A percentile compares a stretch with the other conserved stretches of the same genome.
Conservation (phyloP, 2,797 vertebrate species). For the Tapera naevia region DNA sequence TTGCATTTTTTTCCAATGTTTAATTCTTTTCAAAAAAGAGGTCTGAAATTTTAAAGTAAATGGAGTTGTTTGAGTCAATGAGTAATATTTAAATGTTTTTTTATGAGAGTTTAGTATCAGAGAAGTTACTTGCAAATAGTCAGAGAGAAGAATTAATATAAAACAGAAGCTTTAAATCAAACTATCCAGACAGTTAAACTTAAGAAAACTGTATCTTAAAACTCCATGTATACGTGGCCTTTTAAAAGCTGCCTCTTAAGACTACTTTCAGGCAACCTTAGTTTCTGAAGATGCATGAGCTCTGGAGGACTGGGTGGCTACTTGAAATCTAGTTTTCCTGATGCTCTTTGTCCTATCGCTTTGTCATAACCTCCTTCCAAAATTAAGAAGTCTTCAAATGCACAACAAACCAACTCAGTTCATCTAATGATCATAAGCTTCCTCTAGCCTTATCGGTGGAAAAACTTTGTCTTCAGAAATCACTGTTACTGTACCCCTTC, state of each 20-base stretch:
- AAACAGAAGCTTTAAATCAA: conserved; percentile 24
- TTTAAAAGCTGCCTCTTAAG: background rate
- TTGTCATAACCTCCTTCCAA: background rate
- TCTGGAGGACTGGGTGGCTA: background rate
- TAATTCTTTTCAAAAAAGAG: background rate
- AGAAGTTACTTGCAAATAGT: conserved; percentile 2
- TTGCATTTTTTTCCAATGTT: background rate
- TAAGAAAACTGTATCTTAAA: conserved; percentile 17
- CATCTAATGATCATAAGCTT: background rate
- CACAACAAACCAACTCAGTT: background rate
- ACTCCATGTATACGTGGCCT: background rate
- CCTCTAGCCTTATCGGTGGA: background rate
- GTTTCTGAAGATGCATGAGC: background rate
- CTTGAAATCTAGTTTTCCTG: conserved; percentile 29
- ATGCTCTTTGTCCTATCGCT: background rate
- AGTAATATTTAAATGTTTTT: background rate
- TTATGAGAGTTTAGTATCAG: background rate
- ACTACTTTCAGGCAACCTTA: background rate
- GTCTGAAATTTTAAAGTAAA: conserved; percentile 1
- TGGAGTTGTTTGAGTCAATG: background rate
- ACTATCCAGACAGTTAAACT: conserved; percentile 6
- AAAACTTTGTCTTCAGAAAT: conserved; percentile 16
- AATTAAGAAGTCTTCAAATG: background rate
- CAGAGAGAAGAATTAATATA: background rate
- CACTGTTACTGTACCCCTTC: background rate